Conservation (phyloP, 2,888 invertebrate genomes). For the Leptinotarsa peninsularis region DNA sequence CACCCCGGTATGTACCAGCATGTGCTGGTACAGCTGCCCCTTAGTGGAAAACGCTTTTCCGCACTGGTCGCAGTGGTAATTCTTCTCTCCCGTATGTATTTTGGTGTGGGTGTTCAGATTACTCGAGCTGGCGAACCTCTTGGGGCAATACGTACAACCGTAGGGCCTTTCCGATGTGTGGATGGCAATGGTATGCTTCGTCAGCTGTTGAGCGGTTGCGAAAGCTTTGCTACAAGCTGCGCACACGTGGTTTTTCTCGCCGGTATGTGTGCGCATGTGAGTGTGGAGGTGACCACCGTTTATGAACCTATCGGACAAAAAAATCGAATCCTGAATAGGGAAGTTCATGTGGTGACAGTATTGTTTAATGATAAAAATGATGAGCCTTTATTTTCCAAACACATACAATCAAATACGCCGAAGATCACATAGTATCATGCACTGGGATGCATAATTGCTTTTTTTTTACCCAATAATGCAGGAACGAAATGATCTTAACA, state of each 20-base stretch:
- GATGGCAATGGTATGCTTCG: conserved; percentile 65
- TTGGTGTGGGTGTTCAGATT: conserved; percentile 64
- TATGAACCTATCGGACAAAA: conserved; percentile 58
- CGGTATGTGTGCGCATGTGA: conserved; percentile 66
- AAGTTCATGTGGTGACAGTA: neutral
- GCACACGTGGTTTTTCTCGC: conserved; percentile 66
- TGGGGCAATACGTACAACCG: conserved; percentile 64
- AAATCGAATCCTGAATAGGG: neutral
- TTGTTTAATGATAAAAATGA: neutral
- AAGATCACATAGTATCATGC: no score
- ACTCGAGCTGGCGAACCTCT: conserved; percentile 64
- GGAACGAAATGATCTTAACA: no score
- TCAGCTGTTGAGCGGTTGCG: conserved; percentile 65
- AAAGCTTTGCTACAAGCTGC: conserved; percentile 64
- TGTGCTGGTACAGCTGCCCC: conserved; percentile 65
- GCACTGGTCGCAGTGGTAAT: conserved; percentile 65
- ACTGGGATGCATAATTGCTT: no score
- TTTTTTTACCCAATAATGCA: no score
- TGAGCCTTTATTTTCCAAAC: neutral
- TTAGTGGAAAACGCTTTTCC: conserved; percentile 65
- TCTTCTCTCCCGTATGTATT: conserved; percentile 66
- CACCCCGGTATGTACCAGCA: conserved; percentile 65
- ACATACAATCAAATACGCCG: no score
- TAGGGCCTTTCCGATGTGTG: conserved; percentile 66
- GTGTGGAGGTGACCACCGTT: conserved; percentile 66